Evolutionary conservation across 2,797 vertebrate genomes (phyloP).

Genomic region (Sebastes elongatus): DNA sequence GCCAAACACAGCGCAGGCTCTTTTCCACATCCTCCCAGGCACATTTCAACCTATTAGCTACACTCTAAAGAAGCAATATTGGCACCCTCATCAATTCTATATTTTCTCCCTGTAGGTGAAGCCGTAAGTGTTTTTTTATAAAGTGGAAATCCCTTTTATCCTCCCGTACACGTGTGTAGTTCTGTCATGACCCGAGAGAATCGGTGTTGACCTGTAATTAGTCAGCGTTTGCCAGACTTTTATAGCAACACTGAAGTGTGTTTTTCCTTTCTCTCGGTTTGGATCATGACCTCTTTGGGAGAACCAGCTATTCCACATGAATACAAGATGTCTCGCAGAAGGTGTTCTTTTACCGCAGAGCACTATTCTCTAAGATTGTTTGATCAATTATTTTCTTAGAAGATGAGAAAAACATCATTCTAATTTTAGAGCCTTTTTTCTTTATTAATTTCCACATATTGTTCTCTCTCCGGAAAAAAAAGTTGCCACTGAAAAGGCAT

Average conservation of each 20-base stretch:
- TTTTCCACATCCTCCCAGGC: conserved; percentile 28
- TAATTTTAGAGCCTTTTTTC: neutral
- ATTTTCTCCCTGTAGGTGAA: conserved; percentile 20
- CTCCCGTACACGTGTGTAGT: neutral
- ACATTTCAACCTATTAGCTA: conserved; percentile 49
- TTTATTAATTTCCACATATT: neutral
- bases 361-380: neutral
- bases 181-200: neutral
- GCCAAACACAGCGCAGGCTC: conserved; percentile 9
- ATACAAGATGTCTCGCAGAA: neutral
- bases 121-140: neutral
- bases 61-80: conserved; percentile 17
- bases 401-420: neutral
- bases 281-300: neutral
- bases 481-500: rapidly evolving
- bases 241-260: neutral
- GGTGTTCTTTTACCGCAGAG: neutral
- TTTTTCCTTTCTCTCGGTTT: neutral
- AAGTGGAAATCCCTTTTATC: conserved; percentile 12
- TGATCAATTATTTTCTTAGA: neutral
- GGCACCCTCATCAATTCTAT: conserved; percentile 2
- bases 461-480: neutral
- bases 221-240: neutral
- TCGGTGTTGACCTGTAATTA: conserved; percentile 8
- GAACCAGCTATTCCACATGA: neutral